Evolutionary conservation across 2,113 vertebrate species (phyloP), one percentile per base, ranked within the genome.

Genomic region (Eira barbara): DNA sequence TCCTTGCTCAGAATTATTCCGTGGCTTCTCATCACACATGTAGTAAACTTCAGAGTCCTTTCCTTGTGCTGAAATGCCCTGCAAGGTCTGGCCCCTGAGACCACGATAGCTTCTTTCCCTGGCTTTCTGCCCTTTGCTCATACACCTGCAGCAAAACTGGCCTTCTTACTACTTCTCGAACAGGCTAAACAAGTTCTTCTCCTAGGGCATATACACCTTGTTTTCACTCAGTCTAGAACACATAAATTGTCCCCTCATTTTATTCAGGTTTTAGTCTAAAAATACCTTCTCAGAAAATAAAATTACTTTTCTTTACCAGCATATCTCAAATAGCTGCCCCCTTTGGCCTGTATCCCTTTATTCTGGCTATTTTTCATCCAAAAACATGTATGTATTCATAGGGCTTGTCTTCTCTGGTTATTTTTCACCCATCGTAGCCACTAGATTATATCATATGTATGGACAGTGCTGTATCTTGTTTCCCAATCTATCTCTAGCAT

Each of bases 41-140:
- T n/a, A 34, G 67, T 73, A 49, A 74, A 49, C 13, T 4, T 65
- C 14, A 49, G 15, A 20, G 17, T 57, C 7, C 9, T 52, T 89
- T 55, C 7, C 21, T 65, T 80, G 13, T 59, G 73, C n/a, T 69
- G 14, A 59, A 18, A 76, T 21, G 4, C 27, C 18, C 63, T 59
- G 25, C 11, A 49, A 9, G 18, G 25, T 74, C 45, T 49, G 5
- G 12, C 36, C 15, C 11, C 63, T 59, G 57, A 76, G 61, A 73
- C 20, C 7, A 25, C 0, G 0, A 11, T 20, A 25, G 13, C 61
- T 8, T 39, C 20, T n/a, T 27, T 23, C 3, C 11, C 21, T 76
- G 15, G 1, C 49, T 63, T 13, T 95, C 23, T 78, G 18, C 4
- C 1, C 4, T 76, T 85, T 76, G 47, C 34, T 89, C 49, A 39